phyloP scores from a whole-genome alignment of 1,140 invertebrate species.

The Chelonus insularis region DNA sequence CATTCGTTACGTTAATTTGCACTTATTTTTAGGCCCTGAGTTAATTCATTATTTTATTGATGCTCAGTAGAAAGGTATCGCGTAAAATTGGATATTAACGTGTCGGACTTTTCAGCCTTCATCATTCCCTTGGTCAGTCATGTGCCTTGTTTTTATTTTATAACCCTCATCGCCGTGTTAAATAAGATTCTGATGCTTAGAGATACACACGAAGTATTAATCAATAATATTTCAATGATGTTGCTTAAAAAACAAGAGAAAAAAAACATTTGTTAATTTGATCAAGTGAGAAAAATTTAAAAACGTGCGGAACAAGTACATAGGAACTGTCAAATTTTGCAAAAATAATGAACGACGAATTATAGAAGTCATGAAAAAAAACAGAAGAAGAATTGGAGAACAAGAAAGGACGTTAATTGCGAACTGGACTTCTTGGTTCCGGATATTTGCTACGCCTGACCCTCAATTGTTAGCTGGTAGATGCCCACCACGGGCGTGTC shows the following conservation, averaged over 20 bases:
- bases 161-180: background rate
- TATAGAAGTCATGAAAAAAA: background rate
- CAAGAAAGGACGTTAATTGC: slow-evolving; percentile 12
- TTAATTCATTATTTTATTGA: background rate
- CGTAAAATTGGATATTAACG: slow-evolving; percentile 33
- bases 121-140: background rate
- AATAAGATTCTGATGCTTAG: background rate
- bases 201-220: slow-evolving; percentile 19
- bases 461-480: slow-evolving; percentile 10
- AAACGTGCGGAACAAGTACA: background rate
- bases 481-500: slow-evolving; percentile 30
- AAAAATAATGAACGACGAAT: background rate
- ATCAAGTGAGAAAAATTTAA: background rate
- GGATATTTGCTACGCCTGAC: slow-evolving; percentile 24
- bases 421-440: slow-evolving; percentile 5
- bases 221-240: slow-evolving; percentile 1
- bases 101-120: slow-evolving; percentile 1
- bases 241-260: background rate
- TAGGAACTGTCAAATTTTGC: background rate
- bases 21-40: too few species aligned
- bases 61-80: background rate
- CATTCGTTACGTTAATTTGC: too few species aligned
- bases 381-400: background rate
- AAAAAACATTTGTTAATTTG: background rate
- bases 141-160: slow-evolving; percentile 1